A percentile compares a stretch with the other conserved stretches of the same genome.
Evolutionary conservation across 2,888 invertebrate genomes (phyloP).

Genomic region (Furcula furcula): DNA sequence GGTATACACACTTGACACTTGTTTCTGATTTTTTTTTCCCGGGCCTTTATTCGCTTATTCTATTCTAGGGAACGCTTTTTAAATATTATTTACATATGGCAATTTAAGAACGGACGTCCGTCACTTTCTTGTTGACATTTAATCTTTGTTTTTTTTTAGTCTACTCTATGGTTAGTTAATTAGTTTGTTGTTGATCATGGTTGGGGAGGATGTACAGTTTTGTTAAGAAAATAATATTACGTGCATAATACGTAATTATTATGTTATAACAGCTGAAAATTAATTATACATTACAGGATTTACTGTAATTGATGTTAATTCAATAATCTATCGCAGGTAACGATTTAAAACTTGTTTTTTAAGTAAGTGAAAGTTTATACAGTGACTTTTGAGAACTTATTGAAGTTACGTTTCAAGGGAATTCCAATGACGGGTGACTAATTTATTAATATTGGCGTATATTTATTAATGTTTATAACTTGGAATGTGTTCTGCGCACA

Average conservation of each 20-base stretch:
- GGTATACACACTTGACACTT: too few species aligned
- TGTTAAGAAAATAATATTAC: constrained; percentile 41
- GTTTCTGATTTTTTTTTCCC: too few species aligned
- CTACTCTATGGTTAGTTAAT: constrained; percentile 2
- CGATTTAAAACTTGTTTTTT: constrained; percentile 21
- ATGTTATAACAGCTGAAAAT: constrained; percentile 43
- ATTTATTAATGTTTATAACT: constrained; percentile 2
- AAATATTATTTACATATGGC: background rate
- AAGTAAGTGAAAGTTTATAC: constrained; percentile 60
- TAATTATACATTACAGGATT: constrained; percentile 44
- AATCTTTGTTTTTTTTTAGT: too few species aligned
- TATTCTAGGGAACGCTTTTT: too few species aligned
- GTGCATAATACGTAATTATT: constrained; percentile 46
- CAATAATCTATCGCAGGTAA: constrained; percentile 53
- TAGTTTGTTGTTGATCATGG: constrained; percentile 54
- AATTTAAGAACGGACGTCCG: background rate
- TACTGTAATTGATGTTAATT: constrained; percentile 38
- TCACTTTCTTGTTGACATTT: too few species aligned
- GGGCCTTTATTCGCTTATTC: too few species aligned
- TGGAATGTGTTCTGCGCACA: constrained; percentile 3
- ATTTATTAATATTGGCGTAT: constrained; percentile 3
- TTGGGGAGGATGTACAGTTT: constrained; percentile 43
- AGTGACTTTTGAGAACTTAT: constrained; percentile 3
- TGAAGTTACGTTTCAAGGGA: constrained; percentile 16
- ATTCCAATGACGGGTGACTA: constrained; percentile 1